A percentile compares a stretch with the other conserved stretches of the same genome.
Evolutionary conservation across 1,140 invertebrate species (phyloP).

Genomic region (Nasonia giraulti): DNA sequence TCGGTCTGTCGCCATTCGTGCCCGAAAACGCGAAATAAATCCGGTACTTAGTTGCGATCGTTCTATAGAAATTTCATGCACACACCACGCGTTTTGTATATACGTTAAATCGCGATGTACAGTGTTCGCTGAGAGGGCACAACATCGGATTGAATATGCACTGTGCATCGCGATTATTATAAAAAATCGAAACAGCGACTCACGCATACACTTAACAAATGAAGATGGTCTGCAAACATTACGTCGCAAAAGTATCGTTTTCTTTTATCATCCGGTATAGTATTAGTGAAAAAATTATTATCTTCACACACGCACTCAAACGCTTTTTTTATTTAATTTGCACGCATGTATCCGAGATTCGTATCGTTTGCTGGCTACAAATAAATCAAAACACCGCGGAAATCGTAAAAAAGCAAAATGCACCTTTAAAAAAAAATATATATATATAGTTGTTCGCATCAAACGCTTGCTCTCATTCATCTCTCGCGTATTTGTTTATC

Average conservation of each 20-base stretch:
- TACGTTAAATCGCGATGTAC: conserved; percentile 8
- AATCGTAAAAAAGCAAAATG: conserved; percentile 45
- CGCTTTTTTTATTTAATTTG: conserved; percentile 9
- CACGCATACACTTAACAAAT: conserved; percentile 41
- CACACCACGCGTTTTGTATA: conserved; percentile 20
- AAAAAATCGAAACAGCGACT: conserved; percentile 36
- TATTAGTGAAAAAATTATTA: conserved; percentile 29
- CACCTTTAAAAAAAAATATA: conserved; percentile 18
- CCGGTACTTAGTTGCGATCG: not conserved
- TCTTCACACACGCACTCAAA: conserved; percentile 17
- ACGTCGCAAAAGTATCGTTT: conserved; percentile 20
- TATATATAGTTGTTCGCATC: conserved; percentile 23
- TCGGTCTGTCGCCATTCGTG: conserved; percentile 1
- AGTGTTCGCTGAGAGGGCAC: not conserved
- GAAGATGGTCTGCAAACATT: conserved; percentile 34
- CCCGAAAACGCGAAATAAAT: conserved; percentile 29
- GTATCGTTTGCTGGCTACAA: conserved; percentile 11
- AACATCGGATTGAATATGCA: not conserved
- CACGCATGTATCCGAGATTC: not conserved
- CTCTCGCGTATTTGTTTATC: not conserved
- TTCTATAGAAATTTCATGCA: conserved; percentile 33
- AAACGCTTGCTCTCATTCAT: conserved; percentile 41
- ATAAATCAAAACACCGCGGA: conserved; percentile 36
- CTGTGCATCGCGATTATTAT: conserved; percentile 5
- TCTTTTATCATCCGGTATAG: not conserved